Evolutionary conservation across 1,140 invertebrate genomes (phyloP), one percentile per base, ranked within the genome.

Genomic region (Pollicipes pollicipes): DNA sequence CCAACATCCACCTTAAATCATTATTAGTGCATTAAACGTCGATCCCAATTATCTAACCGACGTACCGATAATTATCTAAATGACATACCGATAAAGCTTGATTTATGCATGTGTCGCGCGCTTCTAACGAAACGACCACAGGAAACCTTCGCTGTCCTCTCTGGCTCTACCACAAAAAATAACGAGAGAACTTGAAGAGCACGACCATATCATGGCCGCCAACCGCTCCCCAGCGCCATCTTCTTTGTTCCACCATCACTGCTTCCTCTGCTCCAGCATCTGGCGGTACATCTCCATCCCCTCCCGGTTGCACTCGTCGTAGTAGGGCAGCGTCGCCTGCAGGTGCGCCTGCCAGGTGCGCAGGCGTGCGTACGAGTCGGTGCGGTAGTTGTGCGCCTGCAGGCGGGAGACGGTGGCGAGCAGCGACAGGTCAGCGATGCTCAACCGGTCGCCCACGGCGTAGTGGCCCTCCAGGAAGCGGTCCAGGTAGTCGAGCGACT

Each of bases 341-440:
- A 79, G 73, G 63, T 74, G 73, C 16, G 74, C 69, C 17, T 75
- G 69, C 78, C 78, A 79, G 10, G 63, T 37, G 30, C 58, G 35
- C 17, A 79, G 73, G 70, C 78, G 77, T 17, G 74, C 66, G 70
- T 75, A 79, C 37, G 72, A 69, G 31, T 74, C 75, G 68, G 69
- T 74, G 72, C 64, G 68, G 71, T 74, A 77, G 28, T 77, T 76
- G 27, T 74, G 68, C 63, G 68, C 74, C 74, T 74, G 70, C 45
- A 76, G 71, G 29, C 75, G 72, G 29, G 73, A 75, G 21, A 79
- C 70, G 66, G 74, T 73, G 37, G 75, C 74, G 37, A 78, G 72
- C 24, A 79, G 64, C 6, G 77, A 76, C 30, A 79, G 72, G 73
- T 79, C 78, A 32, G 78, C 78, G 28, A 79, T 71, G 30, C 77